Conservation (phyloP, 2,797 vertebrate genomes). For the Lepus oiostolus region DNA sequence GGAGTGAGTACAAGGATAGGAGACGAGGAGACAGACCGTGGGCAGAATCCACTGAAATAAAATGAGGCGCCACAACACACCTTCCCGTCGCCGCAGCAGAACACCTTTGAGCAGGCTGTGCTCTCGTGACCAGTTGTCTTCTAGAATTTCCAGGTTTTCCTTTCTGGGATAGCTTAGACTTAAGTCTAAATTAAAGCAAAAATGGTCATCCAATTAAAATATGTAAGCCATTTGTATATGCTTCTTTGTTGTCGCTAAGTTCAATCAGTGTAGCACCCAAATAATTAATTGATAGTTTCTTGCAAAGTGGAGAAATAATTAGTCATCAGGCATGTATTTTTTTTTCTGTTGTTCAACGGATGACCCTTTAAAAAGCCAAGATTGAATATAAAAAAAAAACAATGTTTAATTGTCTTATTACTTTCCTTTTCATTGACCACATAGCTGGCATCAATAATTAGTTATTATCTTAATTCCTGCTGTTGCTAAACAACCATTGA, state of each 20-base stretch:
- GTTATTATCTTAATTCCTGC: conserved; percentile 11
- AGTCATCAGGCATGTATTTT: background rate
- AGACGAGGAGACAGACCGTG: background rate
- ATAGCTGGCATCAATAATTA: conserved; percentile 52
- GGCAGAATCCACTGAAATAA: background rate
- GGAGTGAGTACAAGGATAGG: background rate
- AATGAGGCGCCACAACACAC: background rate
- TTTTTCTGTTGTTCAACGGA: background rate
- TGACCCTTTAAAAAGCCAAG: background rate
- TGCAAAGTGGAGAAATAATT: conserved; percentile 28
- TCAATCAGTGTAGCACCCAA: background rate
- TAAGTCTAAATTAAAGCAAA: conserved; percentile 32
- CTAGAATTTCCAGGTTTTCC: background rate
- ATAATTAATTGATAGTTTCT: conserved; percentile 49
- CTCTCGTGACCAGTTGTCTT: background rate
- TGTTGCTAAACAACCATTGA: background rate
- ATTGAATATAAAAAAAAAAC: background rate
- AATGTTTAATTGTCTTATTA: background rate
- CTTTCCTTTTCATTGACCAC: conserved; percentile 53
- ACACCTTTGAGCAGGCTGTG: rapidly evolving
- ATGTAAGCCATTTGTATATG: background rate
- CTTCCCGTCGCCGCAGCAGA: rapidly evolving
- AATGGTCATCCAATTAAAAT: conserved; percentile 62
- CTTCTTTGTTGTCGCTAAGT: conserved; percentile 52
- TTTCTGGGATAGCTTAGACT: background rate